phyloP scores from a whole-genome alignment of 1,140 invertebrate species.

The Bombus polaris region DNA sequence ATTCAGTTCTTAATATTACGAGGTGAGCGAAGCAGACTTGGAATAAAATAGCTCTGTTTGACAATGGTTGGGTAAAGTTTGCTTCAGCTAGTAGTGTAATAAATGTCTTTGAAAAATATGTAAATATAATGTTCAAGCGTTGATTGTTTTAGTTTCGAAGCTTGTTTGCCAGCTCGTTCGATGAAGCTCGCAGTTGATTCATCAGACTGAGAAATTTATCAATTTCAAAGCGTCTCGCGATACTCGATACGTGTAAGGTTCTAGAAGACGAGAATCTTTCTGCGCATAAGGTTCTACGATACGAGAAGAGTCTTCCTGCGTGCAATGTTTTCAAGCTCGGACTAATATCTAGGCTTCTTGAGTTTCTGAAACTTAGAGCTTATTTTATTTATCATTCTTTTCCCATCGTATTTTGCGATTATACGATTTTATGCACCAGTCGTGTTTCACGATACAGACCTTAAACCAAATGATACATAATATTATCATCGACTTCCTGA shows the following conservation, averaged over 20 bases:
- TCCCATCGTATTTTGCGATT: not conserved
- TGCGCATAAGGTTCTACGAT: not conserved
- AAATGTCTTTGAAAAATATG: not conserved
- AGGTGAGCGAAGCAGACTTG: no score
- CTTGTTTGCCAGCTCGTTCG: not conserved
- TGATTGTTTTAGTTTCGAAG: not conserved
- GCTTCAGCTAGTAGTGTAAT: no score
- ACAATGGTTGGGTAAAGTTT: no score
- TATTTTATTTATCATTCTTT: not conserved
- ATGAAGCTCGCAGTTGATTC: not conserved
- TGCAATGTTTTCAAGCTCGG: not conserved
- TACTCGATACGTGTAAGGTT: constrained; percentile 21
- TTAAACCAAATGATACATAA: not conserved
- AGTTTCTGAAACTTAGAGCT: not conserved
- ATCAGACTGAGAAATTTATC: not conserved
- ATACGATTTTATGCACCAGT: not conserved
- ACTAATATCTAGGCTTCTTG: not conserved
- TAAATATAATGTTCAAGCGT: not conserved
- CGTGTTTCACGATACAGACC: not conserved
- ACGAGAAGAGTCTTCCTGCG: no score
- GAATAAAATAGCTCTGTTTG: no score
- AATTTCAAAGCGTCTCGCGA: constrained; percentile 18
- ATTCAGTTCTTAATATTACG: no score
- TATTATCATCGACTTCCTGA: not conserved
- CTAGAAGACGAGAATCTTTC: constrained; percentile 6